Conservation (phyloP, 2,888 invertebrate species). For the Leptopilina drosophilae region DNA sequence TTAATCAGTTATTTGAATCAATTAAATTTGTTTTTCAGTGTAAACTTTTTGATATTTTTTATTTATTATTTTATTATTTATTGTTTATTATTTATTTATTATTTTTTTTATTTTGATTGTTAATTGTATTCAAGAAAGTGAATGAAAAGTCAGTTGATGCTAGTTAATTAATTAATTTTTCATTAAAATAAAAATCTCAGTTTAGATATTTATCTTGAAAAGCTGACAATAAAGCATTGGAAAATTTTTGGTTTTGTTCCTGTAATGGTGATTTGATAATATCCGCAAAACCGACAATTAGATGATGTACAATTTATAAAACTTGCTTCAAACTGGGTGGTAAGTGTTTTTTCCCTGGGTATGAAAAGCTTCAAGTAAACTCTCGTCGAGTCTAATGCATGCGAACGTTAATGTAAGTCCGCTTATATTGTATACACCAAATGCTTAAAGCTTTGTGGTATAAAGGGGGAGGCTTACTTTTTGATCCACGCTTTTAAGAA, state of each 20-base stretch:
- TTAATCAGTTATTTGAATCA: too few relatives aligned
- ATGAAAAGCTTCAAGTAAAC: constrained; percentile 34
- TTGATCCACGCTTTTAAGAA: constrained; percentile 38
- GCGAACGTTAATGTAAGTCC: constrained; percentile 29
- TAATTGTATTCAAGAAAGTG: too few relatives aligned
- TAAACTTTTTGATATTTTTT: too few relatives aligned
- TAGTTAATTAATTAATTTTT: too few relatives aligned
- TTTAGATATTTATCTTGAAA: too few relatives aligned
- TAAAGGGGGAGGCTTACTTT: constrained; percentile 38
- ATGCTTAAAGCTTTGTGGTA: constrained; percentile 13
- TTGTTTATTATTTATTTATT: too few relatives aligned
- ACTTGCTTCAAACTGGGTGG: background rate
- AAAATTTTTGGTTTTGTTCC: background rate
- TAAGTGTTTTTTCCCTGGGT: constrained; percentile 1
- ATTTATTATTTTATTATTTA: too few relatives aligned
- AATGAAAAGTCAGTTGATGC: too few relatives aligned
- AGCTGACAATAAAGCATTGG: too few relatives aligned
- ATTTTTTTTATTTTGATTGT: too few relatives aligned
- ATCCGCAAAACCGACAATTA: background rate
- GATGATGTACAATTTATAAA: constrained; percentile 8
- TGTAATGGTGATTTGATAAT: background rate
- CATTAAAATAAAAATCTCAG: too few relatives aligned
- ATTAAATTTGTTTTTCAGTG: too few relatives aligned
- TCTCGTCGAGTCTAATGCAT: constrained; percentile 34
- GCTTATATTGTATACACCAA: constrained; percentile 20